Percentiles rank a stretch among this genome's conserved stretches.
These are phyloP conservation scores for Morpho achilles DNA, from an alignment of 2,888 invertebrate genomes.

Conservation along the genomic window DNA sequence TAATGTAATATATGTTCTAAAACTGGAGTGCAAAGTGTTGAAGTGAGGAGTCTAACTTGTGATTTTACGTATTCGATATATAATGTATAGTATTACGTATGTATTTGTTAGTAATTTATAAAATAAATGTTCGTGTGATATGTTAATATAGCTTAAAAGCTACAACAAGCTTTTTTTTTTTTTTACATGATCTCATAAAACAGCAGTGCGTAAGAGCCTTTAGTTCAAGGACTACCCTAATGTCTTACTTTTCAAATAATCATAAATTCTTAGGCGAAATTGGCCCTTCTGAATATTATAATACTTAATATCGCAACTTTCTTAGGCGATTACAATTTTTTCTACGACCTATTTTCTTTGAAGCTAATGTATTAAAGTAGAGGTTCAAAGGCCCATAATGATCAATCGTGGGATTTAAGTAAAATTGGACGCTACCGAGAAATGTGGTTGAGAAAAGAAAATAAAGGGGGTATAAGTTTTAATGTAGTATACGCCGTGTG, in stretches of 20 bases:
- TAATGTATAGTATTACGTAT: too few species aligned
- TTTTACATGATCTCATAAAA: neutral
- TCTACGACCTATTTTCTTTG: slow-evolving; percentile 23
- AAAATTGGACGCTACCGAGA: slow-evolving; percentile 5
- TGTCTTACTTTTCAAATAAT: slow-evolving; percentile 51
- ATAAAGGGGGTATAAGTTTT: too few species aligned
- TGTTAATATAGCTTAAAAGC: neutral
- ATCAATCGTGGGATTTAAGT: slow-evolving; percentile 10
- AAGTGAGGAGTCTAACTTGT: too few species aligned
- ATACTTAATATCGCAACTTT: slow-evolving; percentile 31
- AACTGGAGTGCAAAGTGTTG: too few species aligned
- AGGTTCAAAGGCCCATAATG: slow-evolving; percentile 18
- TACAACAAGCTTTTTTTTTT: neutral
- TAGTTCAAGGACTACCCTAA: slow-evolving; percentile 32
- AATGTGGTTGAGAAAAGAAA: too few species aligned
- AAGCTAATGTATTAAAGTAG: slow-evolving; percentile 22
- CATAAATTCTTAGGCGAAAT: slow-evolving; percentile 46
- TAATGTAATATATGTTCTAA: too few species aligned
- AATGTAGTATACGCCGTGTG: too few species aligned
- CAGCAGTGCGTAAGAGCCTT: slow-evolving; percentile 31
- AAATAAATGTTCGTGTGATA: too few species aligned
- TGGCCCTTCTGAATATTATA: slow-evolving; percentile 40
- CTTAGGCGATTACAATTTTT: slow-evolving; percentile 31
- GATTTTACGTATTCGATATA: too few species aligned
- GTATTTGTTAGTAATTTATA: too few species aligned